Base-by-base conservation (phyloP, 1,140 invertebrate genomes). In the Penaeus indicus region DNA sequence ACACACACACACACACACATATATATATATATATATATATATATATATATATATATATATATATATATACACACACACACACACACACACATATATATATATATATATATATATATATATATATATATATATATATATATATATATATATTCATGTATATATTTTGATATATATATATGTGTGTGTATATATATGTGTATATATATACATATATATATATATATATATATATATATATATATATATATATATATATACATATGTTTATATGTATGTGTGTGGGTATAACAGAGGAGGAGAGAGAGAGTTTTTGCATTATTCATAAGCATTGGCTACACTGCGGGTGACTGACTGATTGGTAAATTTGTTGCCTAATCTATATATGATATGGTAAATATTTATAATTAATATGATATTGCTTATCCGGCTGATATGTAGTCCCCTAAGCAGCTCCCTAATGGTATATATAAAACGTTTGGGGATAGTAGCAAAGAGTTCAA, bases 171-270 rank as follows among this genome's bases (percentile, higher is more conserved):
- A 60, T 27, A 60, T 21, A 27, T 38, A 27, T 32, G 11, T 77
- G 4, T 22, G 8, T 77, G 18, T 72, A 72, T 72, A 32, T 72
- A 32, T 54, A 72, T 72, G 27, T 22, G 27, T 22, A 72, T 72
- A 25, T 22, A 72, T 72, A 72, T 72, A 72, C 27, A 72, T 72
- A 72, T 72, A 72, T 27, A 72, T 72, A 72, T 72, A 72, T 72
- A 72, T 72, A 72, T 72, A 72, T 72, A 72, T 72, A 72, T 22
- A 72, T 72, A 72, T 75, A 75, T 75, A 75, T 75, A 75, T 75
- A 75, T 75, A 75, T 75, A 75, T 75, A 75, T 75, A 75, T 75
- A 75, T 75, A 75, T 75, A 75, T 75, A 75, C 32, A 75, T 75
- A 75, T 75, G 27, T 32, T 22, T 75, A 10, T 75, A 32, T 75